A percentile compares a stretch with the other conserved stretches of the same genome.
phyloP scores from a whole-genome alignment of 2,888 invertebrate genomes.

The Apoda limacodes region DNA sequence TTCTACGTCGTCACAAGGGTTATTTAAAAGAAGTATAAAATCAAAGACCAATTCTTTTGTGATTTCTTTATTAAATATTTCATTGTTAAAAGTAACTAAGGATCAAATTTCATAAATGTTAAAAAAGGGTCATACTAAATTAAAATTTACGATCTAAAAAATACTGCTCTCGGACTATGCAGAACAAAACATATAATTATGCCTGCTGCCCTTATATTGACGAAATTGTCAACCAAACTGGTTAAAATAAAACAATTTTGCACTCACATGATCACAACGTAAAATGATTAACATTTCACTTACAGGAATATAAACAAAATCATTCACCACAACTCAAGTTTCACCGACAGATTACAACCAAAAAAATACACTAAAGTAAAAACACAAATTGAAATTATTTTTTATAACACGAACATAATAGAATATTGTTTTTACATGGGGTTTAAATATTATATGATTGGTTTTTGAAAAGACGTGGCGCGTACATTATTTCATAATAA shows the following conservation, averaged over 20 bases:
- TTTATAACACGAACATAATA: no score
- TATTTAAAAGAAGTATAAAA: slow-evolving; percentile 20
- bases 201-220: slow-evolving; percentile 57
- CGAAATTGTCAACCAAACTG: slow-evolving; percentile 49
- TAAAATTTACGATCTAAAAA: slow-evolving; percentile 66
- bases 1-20: no score
- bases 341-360: no score
- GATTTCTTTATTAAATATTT: slow-evolving; percentile 70
- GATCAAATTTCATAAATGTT: slow-evolving; percentile 64
- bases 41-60: slow-evolving; percentile 48
- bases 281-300: slow-evolving; percentile 66
- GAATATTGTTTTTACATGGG: no score
- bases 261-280: slow-evolving; percentile 68
- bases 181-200: slow-evolving; percentile 46
- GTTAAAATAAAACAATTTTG: slow-evolving; percentile 56
- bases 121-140: slow-evolving; percentile 53
- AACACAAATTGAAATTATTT: no score
- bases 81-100: slow-evolving; percentile 70
- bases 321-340: no score
- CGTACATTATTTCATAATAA: no score
- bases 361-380: no score
- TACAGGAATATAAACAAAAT: slow-evolving; percentile 56
- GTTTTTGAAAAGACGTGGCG: no score
- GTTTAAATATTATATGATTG: no score
- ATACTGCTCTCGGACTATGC: slow-evolving; percentile 67